Percentiles rank a stretch among this genome's conserved stretches.
These are phyloP conservation scores for Helicoverpa zea DNA, from an alignment of 1,140 invertebrate species.

Conservation along the genomic window DNA sequence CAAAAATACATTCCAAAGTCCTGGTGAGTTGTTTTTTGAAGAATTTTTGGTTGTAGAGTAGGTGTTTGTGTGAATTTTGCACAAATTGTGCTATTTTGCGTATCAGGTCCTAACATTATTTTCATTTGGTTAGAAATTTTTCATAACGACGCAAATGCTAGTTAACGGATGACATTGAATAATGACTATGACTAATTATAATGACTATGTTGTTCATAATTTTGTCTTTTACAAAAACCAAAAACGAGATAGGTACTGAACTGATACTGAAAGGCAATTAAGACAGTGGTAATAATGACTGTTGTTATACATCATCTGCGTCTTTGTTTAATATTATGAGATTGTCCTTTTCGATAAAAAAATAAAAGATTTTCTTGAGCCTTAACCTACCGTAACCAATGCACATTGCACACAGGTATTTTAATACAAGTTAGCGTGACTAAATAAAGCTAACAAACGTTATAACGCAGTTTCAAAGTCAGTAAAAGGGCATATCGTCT, in stretches of 20 bases:
- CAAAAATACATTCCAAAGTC: constrained; percentile 80
- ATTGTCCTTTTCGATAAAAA: neutral
- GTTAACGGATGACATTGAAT: constrained; percentile 17
- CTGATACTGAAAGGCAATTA: no score
- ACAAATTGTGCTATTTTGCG: neutral
- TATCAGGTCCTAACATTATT: no score
- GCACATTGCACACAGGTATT: neutral
- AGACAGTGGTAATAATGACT: no score
- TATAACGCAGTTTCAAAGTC: neutral
- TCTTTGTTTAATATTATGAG: no score
- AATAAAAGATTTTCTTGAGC: constrained; percentile 6
- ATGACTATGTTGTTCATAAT: neutral
- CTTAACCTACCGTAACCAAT: neutral
- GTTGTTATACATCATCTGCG: no score
- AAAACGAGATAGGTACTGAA: no score
- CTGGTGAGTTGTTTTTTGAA: constrained; percentile 65
- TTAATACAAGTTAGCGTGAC: neutral
- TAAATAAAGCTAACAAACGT: neutral
- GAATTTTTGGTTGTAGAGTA: neutral
- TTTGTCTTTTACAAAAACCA: neutral
- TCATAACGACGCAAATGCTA: neutral
- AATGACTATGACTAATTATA: neutral
- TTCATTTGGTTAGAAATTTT: neutral
- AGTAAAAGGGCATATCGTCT: neutral
- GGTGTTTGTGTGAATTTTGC: neutral